These are phyloP conservation scores for Channa maculata DNA, from an alignment of 2,113 vertebrate species.

Conservation along the genomic window DNA sequence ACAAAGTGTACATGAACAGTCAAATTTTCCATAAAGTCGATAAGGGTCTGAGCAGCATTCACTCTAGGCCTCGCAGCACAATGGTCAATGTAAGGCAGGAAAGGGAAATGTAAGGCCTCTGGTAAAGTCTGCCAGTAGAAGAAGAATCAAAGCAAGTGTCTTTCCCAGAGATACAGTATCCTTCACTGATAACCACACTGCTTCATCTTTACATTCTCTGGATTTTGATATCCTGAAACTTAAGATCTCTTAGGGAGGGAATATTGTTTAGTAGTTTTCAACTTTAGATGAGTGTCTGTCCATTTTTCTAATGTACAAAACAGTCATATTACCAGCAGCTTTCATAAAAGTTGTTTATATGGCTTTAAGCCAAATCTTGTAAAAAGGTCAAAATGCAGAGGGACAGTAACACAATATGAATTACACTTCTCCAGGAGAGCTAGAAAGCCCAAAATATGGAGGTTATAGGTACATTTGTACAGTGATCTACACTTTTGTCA, in stretches of 20 bases:
- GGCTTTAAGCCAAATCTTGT: conserved; percentile 38
- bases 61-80: conserved; percentile 27
- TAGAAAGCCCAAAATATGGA: conserved; percentile 4
- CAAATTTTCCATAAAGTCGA: conserved; percentile 11
- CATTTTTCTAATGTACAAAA: background rate
- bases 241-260: conserved; percentile 34
- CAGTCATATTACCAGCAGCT: conserved; percentile 34
- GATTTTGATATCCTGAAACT: conserved; percentile 36
- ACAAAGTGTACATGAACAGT: conserved; percentile 21
- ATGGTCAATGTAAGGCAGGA: conserved; percentile 70
- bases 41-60: conserved; percentile 18
- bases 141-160: conserved; percentile 46
- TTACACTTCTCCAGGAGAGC: background rate
- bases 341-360: conserved; percentile 16
- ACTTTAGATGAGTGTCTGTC: background rate
- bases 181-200: conserved; percentile 16
- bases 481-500: background rate
- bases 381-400: conserved; percentile 44
- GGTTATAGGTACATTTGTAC: background rate
- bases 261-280: conserved; percentile 18
- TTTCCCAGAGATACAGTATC: conserved; percentile 48
- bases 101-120: conserved; percentile 67
- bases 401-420: background rate
- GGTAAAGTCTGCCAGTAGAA: conserved; percentile 46
- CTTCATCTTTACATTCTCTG: conserved; percentile 55